Evolutionary conservation across 2,113 vertebrate species (phyloP).

Genomic region (Egretta garzetta): DNA sequence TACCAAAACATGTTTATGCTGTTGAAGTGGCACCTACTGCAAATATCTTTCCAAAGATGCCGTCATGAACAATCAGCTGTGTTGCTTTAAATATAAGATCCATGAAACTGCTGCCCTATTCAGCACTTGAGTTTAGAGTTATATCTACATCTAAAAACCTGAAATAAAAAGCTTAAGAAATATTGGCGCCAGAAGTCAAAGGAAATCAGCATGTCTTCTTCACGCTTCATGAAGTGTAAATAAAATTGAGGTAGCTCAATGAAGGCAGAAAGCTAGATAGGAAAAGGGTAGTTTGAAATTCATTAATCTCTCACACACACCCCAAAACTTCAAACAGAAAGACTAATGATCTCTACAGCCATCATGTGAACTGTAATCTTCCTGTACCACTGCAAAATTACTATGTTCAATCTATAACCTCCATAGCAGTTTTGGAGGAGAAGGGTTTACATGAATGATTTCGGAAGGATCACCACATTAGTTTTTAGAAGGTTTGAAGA

Average conservation of each 20-base stretch:
- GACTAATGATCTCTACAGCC: neutral
- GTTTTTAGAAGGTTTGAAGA: neutral
- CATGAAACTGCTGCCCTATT: neutral
- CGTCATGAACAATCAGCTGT: neutral
- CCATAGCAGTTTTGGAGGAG: neutral
- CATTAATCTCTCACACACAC: neutral
- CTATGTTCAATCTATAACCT: neutral
- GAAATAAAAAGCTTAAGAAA: conserved; percentile 47
- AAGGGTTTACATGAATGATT: neutral
- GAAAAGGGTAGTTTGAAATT: neutral
- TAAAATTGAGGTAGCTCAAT: neutral
- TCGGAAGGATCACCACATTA: neutral
- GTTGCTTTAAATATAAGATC: neutral
- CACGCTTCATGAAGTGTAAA: conserved; percentile 16
- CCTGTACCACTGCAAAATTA: neutral
- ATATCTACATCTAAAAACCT: neutral
- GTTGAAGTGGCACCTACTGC: neutral
- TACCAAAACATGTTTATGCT: neutral
- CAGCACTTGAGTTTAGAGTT: neutral
- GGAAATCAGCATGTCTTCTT: conserved; percentile 7
- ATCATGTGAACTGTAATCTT: neutral
- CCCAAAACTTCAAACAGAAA: neutral
- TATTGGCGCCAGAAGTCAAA: conserved; percentile 21
- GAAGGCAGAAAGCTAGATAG: neutral
- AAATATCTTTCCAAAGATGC: neutral